Conservation (phyloP, 2,113 vertebrate genomes). For the Ophiodon elongatus region DNA sequence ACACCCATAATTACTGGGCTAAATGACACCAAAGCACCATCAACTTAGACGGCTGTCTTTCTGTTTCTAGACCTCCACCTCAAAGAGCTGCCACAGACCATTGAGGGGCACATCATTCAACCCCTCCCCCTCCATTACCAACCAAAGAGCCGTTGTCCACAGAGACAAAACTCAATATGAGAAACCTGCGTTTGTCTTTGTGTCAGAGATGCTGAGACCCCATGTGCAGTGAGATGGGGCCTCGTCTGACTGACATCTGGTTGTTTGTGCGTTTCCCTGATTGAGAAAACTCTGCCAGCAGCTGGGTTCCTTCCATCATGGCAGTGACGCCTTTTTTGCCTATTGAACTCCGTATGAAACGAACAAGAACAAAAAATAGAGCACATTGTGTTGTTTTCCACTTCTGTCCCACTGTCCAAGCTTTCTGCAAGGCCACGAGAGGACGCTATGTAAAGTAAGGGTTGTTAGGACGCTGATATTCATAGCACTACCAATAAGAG, state of each 20-base stretch:
- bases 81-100: slow-evolving; percentile 4
- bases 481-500: neutral
- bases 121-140: neutral
- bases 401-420: slow-evolving; percentile 1
- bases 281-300: neutral
- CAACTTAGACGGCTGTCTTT: neutral
- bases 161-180: slow-evolving; percentile 22
- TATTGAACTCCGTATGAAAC: neutral
- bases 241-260: slow-evolving; percentile 10
- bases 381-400: neutral
- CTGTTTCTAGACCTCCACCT: neutral
- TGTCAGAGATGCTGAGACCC: slow-evolving; percentile 23
- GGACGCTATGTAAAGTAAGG: neutral
- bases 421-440: neutral
- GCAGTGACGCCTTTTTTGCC: neutral
- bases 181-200: slow-evolving; percentile 26
- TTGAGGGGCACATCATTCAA: slow-evolving; percentile 13
- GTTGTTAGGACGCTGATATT: neutral
- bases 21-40: slow-evolving; percentile 1
- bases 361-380: neutral
- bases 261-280: neutral
- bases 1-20: neutral
- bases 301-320: neutral
- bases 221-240: slow-evolving; percentile 29
- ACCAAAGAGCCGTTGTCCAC: slow-evolving; percentile 48